These are phyloP conservation scores for Argynnis bischoffii DNA, from an alignment of 2,888 invertebrate genomes.

Conservation along the genomic window DNA sequence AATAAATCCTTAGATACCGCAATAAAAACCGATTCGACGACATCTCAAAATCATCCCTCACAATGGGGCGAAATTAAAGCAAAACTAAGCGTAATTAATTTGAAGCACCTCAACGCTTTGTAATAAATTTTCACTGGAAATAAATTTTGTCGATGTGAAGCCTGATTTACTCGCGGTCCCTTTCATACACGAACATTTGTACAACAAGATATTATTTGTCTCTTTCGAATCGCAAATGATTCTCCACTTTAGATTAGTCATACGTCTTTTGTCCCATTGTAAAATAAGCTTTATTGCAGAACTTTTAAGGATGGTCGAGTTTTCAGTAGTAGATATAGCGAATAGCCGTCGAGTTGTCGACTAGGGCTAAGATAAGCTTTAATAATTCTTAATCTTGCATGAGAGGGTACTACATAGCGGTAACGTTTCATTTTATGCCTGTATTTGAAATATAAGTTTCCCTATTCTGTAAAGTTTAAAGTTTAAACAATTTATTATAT, in stretches of 20 bases:
- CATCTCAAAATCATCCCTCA: conserved; percentile 41
- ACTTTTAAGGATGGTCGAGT: conserved; percentile 50
- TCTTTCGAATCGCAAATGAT: conserved; percentile 79
- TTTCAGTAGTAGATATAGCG: conserved; percentile 45
- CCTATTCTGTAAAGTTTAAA: conserved; percentile 6
- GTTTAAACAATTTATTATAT: not conserved
- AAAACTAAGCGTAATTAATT: conserved; percentile 70
- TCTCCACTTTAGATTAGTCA: conserved; percentile 79
- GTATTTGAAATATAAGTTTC: conserved; percentile 15
- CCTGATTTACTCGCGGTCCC: conserved; percentile 59
- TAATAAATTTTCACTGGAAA: conserved; percentile 81
- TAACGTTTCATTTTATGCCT: conserved; percentile 6
- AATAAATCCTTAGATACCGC: conserved; percentile 24
- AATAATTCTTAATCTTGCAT: conserved; percentile 72
- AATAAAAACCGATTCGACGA: conserved; percentile 44
- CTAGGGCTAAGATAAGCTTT: conserved; percentile 70
- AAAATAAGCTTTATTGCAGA: conserved; percentile 49
- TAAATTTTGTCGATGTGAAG: conserved; percentile 72
- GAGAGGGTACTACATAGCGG: conserved; percentile 36
- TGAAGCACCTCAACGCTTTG: conserved; percentile 80
- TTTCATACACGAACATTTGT: conserved; percentile 64
- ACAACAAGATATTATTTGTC: conserved; percentile 77
- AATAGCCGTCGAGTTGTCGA: conserved; percentile 72
- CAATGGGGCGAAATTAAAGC: conserved; percentile 47
- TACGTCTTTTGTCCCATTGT: conserved; percentile 53